Evolutionary conservation across 2,797 vertebrate genomes (phyloP).

Genomic region (Leuciscus waleckii): DNA sequence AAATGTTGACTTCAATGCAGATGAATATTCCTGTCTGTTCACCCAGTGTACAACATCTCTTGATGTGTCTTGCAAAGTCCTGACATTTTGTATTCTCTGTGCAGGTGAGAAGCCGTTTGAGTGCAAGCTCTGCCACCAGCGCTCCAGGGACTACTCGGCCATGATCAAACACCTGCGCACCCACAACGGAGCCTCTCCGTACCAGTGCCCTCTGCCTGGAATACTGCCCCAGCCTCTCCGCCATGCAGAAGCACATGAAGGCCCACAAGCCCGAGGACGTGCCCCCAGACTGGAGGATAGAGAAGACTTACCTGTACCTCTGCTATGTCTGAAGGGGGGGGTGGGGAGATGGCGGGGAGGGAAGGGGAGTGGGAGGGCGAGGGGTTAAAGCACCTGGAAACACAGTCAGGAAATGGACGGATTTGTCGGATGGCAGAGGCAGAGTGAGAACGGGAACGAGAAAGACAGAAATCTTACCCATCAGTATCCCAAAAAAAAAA

Average conservation of each 20-base stretch:
- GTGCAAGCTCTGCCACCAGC: constrained; percentile 86
- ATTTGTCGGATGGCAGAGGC: constrained; percentile 43
- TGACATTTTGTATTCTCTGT: constrained; percentile 29
- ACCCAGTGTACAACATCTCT: neutral
- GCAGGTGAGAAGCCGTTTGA: constrained; percentile 88
- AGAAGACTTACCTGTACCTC: constrained; percentile 87
- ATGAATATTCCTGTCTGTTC: neutral
- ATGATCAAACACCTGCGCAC: constrained; percentile 92
- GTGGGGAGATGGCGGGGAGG: neutral
- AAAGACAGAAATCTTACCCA: constrained; percentile 55
- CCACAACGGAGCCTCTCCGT: constrained; percentile 84
- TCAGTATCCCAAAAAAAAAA: constrained; percentile 43
- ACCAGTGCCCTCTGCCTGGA: constrained; percentile 85
- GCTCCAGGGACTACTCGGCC: constrained; percentile 88
- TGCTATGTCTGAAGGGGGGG: constrained; percentile 82
- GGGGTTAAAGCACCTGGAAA: constrained; percentile 24
- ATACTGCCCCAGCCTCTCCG: constrained; percentile 84
- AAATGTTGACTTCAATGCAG: neutral
- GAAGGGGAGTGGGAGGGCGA: constrained; percentile 8
- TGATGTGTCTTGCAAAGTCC: neutral
- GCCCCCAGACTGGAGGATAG: constrained; percentile 86
- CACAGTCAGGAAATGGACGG: constrained; percentile 54
- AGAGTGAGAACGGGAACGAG: constrained; percentile 41
- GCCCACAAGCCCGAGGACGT: constrained; percentile 82
- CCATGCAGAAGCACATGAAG: constrained; percentile 88